A percentile compares a stretch with the other conserved stretches of the same genome.
Conservation (phyloP, 2,888 invertebrate genomes). For the Agrochola macilenta region DNA sequence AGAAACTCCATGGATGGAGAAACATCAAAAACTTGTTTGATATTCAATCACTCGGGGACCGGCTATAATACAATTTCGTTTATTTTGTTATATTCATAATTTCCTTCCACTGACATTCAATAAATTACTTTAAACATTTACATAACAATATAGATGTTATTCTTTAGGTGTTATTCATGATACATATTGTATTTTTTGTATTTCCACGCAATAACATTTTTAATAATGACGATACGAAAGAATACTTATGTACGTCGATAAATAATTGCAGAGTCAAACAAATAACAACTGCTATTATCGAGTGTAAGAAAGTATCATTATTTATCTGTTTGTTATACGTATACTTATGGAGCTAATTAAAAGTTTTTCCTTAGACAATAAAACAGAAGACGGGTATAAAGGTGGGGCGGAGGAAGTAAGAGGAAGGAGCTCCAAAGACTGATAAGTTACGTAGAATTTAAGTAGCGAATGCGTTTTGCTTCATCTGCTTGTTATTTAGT, state of each 20-base stretch:
- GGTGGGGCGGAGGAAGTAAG: slow-evolving; percentile 41
- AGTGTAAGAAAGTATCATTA: slow-evolving; percentile 48
- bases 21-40: slow-evolving; percentile 70
- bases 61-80: slow-evolving; percentile 62
- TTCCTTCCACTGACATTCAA: slow-evolving; percentile 57
- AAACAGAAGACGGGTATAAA: slow-evolving; percentile 58
- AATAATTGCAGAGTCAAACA: slow-evolving; percentile 51
- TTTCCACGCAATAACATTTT: slow-evolving; percentile 19
- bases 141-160: slow-evolving; percentile 45
- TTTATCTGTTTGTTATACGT: slow-evolving; percentile 40
- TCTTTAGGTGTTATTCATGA: slow-evolving; percentile 23
- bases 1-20: slow-evolving; percentile 61
- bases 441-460: slow-evolving; percentile 74
- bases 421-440: slow-evolving; percentile 51
- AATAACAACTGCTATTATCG: slow-evolving; percentile 51
- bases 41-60: slow-evolving; percentile 66
- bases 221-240: slow-evolving; percentile 37
- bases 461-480: slow-evolving; percentile 78
- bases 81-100: slow-evolving; percentile 66
- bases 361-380: slow-evolving; percentile 68
- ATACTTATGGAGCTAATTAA: slow-evolving; percentile 69
- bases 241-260: slow-evolving; percentile 32
- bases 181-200: slow-evolving; percentile 16
- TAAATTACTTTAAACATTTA: slow-evolving; percentile 49
- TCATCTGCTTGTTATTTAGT: slow-evolving; percentile 82